Evolutionary conservation across 2,797 vertebrate species (phyloP), one percentile per base, ranked within the genome.

Genomic region (Nannoperca obscura): DNA sequence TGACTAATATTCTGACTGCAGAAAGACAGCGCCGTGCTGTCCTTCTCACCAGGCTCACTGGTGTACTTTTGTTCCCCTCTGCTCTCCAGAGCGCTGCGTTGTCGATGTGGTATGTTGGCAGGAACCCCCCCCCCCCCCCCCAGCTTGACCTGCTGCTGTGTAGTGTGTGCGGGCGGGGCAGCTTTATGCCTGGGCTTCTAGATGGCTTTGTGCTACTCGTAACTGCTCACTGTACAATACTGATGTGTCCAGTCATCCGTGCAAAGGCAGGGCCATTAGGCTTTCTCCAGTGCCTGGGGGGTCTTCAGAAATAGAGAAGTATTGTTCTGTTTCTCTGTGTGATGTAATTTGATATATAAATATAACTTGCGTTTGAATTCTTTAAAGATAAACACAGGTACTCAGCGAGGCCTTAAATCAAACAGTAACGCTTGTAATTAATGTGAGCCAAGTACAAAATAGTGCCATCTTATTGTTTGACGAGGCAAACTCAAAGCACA

Each of bases 51-150:
- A 11, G 71, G 22, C 69, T 79, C 40, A 15, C 1, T 71, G 40
- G 24, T 53, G 47, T 71, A 38, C 63, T 36, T 84, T 71, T 79
- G 74, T 81, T 47, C 5, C 49, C 5, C 38, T 40, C 52, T 47
- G 60, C 34, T 69, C 57, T 63, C 76, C 78, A 84, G 79, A 88
- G 69, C 70, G 52, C 70, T n/a, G 75, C 54, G 65, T 78, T 89
- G 90, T 91, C 73, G 66, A 59, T 79, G 11, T 83, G 76, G 81
- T 82, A 78, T 87, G 72, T 58, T 69, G 71, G 12, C 80, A 79
- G 67, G 49, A 86, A 72, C 80, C 75, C 67, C 80, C 24, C 24
- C 24, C 24, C 24, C 24, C 24, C 24, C 24, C 24, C 80, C 38
- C 46, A 38, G 58, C 58, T 68, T 92, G 89, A 91, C 83, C 88